These are phyloP conservation scores for Canis aureus DNA, from an alignment of 2,113 vertebrate species.

Conservation along the genomic window DNA sequence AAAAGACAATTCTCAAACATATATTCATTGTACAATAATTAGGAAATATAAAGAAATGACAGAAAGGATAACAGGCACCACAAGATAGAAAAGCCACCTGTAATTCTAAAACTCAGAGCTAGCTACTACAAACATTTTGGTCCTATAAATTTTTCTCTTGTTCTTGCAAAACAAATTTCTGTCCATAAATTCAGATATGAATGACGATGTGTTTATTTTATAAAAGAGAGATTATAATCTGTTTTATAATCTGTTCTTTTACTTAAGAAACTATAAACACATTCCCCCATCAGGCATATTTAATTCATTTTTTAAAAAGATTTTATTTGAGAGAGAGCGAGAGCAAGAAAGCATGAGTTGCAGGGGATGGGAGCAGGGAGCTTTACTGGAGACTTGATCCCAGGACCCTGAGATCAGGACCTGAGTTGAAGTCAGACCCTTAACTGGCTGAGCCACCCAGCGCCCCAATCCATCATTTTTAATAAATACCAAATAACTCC, in stretches of 20 bases:
- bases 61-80: not conserved
- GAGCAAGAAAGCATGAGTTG: not conserved
- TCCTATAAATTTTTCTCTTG: not conserved
- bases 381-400: not conserved
- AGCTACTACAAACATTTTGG: not conserved
- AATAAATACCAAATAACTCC: constrained; percentile 8
- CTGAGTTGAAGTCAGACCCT: not conserved
- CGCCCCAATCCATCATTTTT: not conserved
- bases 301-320: not conserved
- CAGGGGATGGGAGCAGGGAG: not conserved
- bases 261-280: not conserved
- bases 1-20: not conserved
- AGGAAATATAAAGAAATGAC: not conserved
- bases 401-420: not conserved
- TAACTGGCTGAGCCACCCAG: not conserved
- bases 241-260: not conserved
- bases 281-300: not conserved
- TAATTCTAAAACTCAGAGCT: not conserved
- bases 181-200: not conserved
- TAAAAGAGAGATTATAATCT: constrained; percentile 39
- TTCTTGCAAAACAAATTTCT: not conserved
- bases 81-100: not conserved
- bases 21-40: not conserved
- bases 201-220: not conserved
- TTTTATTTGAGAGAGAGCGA: not conserved